Evolutionary conservation across 2,888 invertebrate species (phyloP).

Genomic region (Drosophila prostipennis): DNA sequence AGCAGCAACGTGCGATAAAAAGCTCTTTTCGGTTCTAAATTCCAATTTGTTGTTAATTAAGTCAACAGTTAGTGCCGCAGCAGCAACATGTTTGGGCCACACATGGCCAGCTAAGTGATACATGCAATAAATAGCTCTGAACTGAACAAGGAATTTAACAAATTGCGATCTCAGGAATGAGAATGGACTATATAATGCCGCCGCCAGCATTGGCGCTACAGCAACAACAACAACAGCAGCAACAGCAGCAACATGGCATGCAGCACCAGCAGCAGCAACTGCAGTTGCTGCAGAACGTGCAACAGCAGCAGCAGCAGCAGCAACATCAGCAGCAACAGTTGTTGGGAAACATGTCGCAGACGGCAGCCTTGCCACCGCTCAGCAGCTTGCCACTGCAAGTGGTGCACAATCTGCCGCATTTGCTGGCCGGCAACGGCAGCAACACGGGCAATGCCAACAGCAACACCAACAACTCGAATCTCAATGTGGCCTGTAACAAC

Average conservation of each 20-base stretch:
- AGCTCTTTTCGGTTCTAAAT: slow-evolving; percentile 44
- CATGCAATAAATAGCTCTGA: slow-evolving; percentile 14
- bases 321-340: slow-evolving; percentile 81
- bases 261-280: slow-evolving; percentile 79
- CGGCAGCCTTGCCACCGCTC: slow-evolving; percentile 80
- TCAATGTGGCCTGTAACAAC: slow-evolving; percentile 43
- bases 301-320: slow-evolving; percentile 68
- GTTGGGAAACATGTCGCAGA: slow-evolving; percentile 80
- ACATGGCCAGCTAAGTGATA: slow-evolving; percentile 22
- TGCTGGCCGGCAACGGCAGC: slow-evolving; percentile 60
- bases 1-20: slow-evolving; percentile 62
- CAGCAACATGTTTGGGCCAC: slow-evolving; percentile 21
- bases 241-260: slow-evolving; percentile 67
- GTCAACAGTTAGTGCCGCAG: slow-evolving; percentile 28
- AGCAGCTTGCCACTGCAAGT: slow-evolving; percentile 83
- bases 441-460: slow-evolving; percentile 23
- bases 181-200: slow-evolving; percentile 84
- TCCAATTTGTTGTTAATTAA: slow-evolving; percentile 38
- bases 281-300: slow-evolving; percentile 78
- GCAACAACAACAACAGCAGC: slow-evolving; percentile 72
- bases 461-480: slow-evolving; percentile 47
- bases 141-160: slow-evolving; percentile 12
- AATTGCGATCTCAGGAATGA: slow-evolving; percentile 73
- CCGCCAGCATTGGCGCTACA: slow-evolving; percentile 82
- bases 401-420: slow-evolving; percentile 83